These are phyloP conservation scores for Glaucopsyche alexis DNA, from an alignment of 2,888 invertebrate species.

Conservation along the genomic window DNA sequence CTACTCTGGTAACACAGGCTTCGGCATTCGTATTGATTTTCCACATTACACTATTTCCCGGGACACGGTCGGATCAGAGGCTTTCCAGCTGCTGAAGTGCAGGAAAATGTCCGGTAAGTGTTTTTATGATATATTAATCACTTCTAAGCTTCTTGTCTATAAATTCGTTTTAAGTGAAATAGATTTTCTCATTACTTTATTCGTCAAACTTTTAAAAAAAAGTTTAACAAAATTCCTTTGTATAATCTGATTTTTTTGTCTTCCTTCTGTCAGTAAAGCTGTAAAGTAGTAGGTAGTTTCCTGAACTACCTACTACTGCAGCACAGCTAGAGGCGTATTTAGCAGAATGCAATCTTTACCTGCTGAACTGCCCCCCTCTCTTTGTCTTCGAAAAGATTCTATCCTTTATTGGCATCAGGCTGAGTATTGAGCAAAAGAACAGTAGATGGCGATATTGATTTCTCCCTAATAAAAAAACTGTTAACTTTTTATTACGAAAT, in stretches of 20 bases:
- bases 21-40: neutral
- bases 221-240: too few species aligned
- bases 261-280: too few species aligned
- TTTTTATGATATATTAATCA: neutral
- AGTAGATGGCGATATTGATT: neutral
- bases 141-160: neutral
- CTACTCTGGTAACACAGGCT: neutral
- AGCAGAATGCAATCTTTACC: too few species aligned
- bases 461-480: neutral
- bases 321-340: too few species aligned
- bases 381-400: neutral
- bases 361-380: too few species aligned
- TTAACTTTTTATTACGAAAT: neutral
- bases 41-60: neutral
- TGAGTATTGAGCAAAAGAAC: neutral
- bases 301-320: too few species aligned
- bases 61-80: neutral
- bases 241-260: too few species aligned
- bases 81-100: neutral
- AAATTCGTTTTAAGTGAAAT: neutral
- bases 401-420: neutral
- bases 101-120: neutral
- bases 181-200: neutral
- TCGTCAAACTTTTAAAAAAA: neutral
- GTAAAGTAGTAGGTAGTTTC: too few species aligned